Conservation (phyloP, 1,140 invertebrate species). For the Hyphantria cunea region DNA sequence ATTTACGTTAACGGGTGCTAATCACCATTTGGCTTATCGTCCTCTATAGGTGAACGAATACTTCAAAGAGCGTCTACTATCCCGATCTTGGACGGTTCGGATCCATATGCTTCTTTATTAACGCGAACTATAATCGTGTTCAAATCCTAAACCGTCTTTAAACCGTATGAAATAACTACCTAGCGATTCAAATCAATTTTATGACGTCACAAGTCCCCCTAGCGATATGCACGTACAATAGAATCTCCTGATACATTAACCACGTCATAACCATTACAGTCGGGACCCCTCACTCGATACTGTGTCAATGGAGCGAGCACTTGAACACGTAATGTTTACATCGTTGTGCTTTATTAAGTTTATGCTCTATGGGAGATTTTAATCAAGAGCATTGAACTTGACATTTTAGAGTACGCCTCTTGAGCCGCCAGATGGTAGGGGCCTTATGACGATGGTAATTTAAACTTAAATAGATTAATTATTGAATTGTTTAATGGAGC, state of each 20-base stretch:
- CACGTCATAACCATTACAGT: constrained; percentile 12
- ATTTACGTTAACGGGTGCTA: too few species aligned
- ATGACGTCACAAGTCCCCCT: neutral
- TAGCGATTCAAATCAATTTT: neutral
- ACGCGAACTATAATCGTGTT: too few species aligned
- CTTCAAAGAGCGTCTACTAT: too few species aligned
- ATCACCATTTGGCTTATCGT: too few species aligned
- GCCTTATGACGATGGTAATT: constrained; percentile 1
- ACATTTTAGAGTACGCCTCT: constrained; percentile 18
- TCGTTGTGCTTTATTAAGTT: constrained; percentile 1
- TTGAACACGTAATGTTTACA: constrained; percentile 14
- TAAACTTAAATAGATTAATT: too few species aligned
- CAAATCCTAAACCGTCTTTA: too few species aligned
- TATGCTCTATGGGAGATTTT: constrained; percentile 13
- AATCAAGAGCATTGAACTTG: constrained; percentile 26
- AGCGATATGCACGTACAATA: neutral
- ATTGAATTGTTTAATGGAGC: too few species aligned
- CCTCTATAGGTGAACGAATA: too few species aligned
- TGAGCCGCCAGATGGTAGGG: constrained; percentile 16
- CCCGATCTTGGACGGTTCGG: too few species aligned
- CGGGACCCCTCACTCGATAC: constrained; percentile 1
- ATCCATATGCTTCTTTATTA: too few species aligned
- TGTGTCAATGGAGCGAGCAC: neutral
- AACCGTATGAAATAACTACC: too few species aligned
- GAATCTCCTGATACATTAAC: constrained; percentile 4